Percentiles rank a stretch among this genome's conserved stretches.
phyloP scores from a whole-genome alignment of 1,140 invertebrate genomes.

The Saxidomus purpurata region DNA sequence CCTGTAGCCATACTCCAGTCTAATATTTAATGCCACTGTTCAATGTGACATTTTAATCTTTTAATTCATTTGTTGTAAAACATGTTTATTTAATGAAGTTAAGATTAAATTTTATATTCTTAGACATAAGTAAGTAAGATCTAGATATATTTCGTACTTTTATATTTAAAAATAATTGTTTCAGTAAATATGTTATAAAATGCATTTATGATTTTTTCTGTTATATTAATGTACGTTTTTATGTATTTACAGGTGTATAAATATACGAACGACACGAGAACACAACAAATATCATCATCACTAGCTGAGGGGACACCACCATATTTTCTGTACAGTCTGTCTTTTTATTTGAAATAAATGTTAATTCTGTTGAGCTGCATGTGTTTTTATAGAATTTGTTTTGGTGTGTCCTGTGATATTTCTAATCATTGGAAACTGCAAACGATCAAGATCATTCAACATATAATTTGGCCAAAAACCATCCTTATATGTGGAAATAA shows the following conservation, averaged over 20 bases:
- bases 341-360: constrained; percentile 39
- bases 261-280: constrained; percentile 26
- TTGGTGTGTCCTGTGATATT: too few species aligned
- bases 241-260: background rate
- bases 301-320: constrained; percentile 31
- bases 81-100: background rate
- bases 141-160: too few species aligned
- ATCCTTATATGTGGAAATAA: too few species aligned
- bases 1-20: background rate
- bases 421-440: too few species aligned
- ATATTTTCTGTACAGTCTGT: constrained; percentile 23
- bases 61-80: background rate
- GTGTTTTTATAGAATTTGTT: background rate
- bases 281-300: constrained; percentile 31
- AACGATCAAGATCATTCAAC: too few species aligned
- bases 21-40: constrained; percentile 45
- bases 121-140: too few species aligned
- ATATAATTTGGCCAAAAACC: too few species aligned
- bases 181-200: too few species aligned
- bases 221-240: background rate
- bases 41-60: constrained; percentile 5
- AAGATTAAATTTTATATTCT: too few species aligned
- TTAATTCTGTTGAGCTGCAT: constrained; percentile 13
- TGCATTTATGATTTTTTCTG: background rate
- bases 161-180: too few species aligned